Conservation (phyloP, 2,113 vertebrate species). For the Prinia subflava region DNA sequence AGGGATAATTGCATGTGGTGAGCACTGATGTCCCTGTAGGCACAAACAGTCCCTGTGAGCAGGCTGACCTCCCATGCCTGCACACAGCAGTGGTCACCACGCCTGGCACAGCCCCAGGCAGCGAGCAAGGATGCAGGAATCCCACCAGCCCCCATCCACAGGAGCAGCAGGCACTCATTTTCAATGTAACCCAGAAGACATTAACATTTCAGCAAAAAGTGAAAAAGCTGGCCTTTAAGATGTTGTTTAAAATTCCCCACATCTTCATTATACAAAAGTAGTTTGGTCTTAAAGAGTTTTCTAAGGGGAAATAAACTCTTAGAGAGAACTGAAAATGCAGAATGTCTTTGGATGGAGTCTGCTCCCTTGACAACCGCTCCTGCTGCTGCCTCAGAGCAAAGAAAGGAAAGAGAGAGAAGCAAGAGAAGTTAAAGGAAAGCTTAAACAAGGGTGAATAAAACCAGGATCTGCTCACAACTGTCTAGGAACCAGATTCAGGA, state of each 20-base stretch:
- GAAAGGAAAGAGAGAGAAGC: background rate
- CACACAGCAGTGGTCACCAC: background rate
- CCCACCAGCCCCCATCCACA: background rate
- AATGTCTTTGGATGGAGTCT: background rate
- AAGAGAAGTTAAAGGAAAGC: background rate
- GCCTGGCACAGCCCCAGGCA: background rate
- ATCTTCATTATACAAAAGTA: background rate
- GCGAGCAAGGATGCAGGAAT: background rate
- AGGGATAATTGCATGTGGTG: background rate
- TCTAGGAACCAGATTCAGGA: background rate
- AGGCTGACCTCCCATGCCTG: background rate
- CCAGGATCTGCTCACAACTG: background rate
- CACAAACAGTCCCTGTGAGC: background rate
- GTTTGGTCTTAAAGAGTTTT: background rate
- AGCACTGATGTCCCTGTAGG: background rate
- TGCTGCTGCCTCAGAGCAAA: background rate
- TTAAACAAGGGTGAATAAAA: background rate
- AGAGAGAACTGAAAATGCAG: background rate
- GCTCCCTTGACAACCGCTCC: background rate
- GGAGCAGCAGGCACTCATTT: background rate
- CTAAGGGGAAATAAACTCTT: background rate
- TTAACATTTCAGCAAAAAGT: constrained; percentile 24
- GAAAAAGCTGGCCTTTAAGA: background rate
- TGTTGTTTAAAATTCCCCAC: background rate
- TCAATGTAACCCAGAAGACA: background rate